A percentile compares a stretch with the other conserved stretches of the same genome.
Conservation (phyloP, 2,888 invertebrate genomes). For the Leptopterna dolabrata region DNA sequence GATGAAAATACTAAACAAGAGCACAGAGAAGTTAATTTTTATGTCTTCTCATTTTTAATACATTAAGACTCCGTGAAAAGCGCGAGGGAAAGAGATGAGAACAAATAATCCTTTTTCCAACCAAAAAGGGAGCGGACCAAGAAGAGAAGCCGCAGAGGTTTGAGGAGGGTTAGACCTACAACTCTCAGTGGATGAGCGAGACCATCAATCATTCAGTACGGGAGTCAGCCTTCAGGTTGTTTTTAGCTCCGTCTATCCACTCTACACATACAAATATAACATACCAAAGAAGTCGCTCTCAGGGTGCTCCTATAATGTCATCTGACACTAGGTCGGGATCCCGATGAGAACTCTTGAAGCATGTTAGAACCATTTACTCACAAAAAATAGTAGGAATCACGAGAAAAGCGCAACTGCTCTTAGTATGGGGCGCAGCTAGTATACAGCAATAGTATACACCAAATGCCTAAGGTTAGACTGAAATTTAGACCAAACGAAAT, state of each 20-base stretch:
- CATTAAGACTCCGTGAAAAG: neutral
- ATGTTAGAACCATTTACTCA: too few relatives aligned
- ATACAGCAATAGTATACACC: too few relatives aligned
- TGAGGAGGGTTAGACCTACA: neutral
- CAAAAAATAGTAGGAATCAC: too few relatives aligned
- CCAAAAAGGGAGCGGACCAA: neutral
- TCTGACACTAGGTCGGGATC: too few relatives aligned
- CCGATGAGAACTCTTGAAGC: too few relatives aligned
- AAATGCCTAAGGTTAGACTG: too few relatives aligned
- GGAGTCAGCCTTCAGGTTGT: neutral
- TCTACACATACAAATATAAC: neutral
- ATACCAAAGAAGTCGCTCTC: too few relatives aligned
- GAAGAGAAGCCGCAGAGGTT: neutral
- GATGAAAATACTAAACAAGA: neutral
- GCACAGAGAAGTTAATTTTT: neutral
- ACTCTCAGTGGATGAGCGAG: conserved; percentile 16
- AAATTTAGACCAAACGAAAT: too few relatives aligned
- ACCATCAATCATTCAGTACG: conserved; percentile 29
- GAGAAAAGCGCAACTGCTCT: too few relatives aligned
- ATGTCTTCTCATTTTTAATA: conserved; percentile 9
- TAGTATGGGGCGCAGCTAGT: too few relatives aligned
- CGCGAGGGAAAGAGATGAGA: neutral
- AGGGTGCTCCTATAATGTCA: too few relatives aligned
- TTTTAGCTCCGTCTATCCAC: neutral
- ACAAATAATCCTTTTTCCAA: conserved; percentile 6